These are phyloP conservation scores for Acromyrmex heyeri DNA, from an alignment of 1,140 invertebrate genomes.

Conservation along the genomic window DNA sequence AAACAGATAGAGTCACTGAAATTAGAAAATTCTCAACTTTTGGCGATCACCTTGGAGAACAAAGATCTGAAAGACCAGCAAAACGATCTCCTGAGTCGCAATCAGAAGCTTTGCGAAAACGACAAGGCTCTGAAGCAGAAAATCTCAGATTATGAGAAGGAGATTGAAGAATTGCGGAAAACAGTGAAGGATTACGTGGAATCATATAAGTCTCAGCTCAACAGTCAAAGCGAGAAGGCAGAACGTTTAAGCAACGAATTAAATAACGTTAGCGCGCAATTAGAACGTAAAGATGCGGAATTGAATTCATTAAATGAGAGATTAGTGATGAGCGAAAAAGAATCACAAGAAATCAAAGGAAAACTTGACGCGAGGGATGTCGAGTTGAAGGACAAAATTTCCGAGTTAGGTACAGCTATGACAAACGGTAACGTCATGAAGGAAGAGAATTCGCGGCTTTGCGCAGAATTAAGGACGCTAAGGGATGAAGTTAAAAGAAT, in stretches of 20 bases:
- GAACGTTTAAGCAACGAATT: conserved; percentile 54
- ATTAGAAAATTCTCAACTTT: conserved; percentile 75
- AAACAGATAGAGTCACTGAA: conserved; percentile 69
- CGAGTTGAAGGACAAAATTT: conserved; percentile 61
- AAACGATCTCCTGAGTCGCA: conserved; percentile 77
- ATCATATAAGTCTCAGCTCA: conserved; percentile 27
- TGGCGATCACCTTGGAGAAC: conserved; percentile 72
- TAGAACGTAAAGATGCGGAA: conserved; percentile 45
- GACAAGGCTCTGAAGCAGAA: conserved; percentile 67
- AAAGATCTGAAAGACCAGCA: conserved; percentile 76
- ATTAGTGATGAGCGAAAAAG: conserved; percentile 70
- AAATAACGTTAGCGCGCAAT: conserved; percentile 45
- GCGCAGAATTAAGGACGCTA: conserved; percentile 22
- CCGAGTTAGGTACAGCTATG: conserved; percentile 57
- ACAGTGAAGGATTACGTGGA: conserved; percentile 21
- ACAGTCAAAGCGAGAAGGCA: conserved; percentile 35
- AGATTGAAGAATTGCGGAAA: conserved; percentile 49
- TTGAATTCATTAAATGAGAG: conserved; percentile 65
- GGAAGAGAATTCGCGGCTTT: conserved; percentile 55
- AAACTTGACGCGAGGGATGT: conserved; percentile 67
- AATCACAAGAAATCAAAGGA: conserved; percentile 72
- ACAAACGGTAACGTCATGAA: conserved; percentile 48
- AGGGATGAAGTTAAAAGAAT: conserved; percentile 53
- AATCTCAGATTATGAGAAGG: conserved; percentile 43
- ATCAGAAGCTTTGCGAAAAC: conserved; percentile 72